Conservation (phyloP, 2,113 vertebrate genomes). For the Actenoides hombroni region DNA sequence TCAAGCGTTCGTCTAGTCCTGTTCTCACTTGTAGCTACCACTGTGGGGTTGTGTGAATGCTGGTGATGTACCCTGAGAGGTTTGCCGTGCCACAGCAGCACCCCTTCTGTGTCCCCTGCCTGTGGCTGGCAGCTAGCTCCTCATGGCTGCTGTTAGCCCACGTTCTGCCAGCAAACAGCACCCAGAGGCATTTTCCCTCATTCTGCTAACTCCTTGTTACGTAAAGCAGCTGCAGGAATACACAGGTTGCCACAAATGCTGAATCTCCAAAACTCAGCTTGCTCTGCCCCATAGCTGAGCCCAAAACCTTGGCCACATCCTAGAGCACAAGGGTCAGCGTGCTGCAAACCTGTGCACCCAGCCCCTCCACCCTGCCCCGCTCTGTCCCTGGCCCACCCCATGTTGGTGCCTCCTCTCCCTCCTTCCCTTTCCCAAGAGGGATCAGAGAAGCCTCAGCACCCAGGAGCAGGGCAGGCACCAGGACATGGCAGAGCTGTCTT, state of each 20-base stretch:
- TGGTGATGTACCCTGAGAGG: rapidly evolving
- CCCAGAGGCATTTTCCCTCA: background rate
- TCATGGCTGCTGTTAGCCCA: background rate
- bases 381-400: rapidly evolving
- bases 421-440: background rate
- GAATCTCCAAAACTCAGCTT: rapidly evolving
- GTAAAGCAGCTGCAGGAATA: background rate
- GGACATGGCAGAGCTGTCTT: rapidly evolving
- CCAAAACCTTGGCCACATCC: background rate
- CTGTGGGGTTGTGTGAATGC: background rate
- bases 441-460: background rate
- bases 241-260: background rate
- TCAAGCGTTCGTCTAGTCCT: background rate
- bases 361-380: background rate
- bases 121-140: background rate
- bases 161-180: background rate
- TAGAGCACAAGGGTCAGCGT: background rate
- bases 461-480: background rate
- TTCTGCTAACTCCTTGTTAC: background rate
- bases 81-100: background rate
- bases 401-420: background rate
- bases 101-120: background rate
- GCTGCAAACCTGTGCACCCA: rapidly evolving
- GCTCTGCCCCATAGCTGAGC: rapidly evolving
- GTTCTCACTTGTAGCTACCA: background rate